Percentiles rank a stretch among this genome's conserved stretches.
phyloP scores from a whole-genome alignment of 1,140 invertebrate species.

The Patella vulgata region DNA sequence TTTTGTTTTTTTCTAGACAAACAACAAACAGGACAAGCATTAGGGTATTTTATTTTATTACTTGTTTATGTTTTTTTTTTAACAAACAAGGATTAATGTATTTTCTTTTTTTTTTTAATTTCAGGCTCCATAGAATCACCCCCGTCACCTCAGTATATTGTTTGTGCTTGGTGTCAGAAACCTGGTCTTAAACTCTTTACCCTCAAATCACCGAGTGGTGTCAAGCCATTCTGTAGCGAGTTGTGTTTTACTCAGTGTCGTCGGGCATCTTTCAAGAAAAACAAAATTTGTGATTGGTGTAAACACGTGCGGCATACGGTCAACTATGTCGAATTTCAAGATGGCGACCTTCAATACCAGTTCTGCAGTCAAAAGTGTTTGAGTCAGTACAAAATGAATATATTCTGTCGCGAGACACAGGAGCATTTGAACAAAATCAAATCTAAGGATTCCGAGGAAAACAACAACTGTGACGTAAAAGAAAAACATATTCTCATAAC shows the following conservation, averaged over 20 bases:
- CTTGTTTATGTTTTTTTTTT: too few relatives aligned
- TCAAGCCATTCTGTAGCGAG: constrained; percentile 82
- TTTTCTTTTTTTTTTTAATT: constrained; percentile 3
- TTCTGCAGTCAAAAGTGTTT: constrained; percentile 86
- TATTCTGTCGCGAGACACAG: constrained; percentile 90
- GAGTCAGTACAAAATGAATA: constrained; percentile 96
- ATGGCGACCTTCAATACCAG: constrained; percentile 70
- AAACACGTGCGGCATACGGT: constrained; percentile 88
- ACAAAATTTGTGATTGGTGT: constrained; percentile 94
- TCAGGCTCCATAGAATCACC: constrained; percentile 3
- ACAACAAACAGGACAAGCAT: too few relatives aligned
- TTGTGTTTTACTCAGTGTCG: constrained; percentile 88
- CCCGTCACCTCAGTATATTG: constrained; percentile 11
- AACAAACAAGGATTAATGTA: too few relatives aligned
- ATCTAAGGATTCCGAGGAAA: constrained; percentile 65
- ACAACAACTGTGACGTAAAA: constrained; percentile 21
- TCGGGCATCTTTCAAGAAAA: constrained; percentile 87
- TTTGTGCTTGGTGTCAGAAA: constrained; percentile 71
- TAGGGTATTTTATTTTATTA: too few relatives aligned
- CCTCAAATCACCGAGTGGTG: constrained; percentile 54
- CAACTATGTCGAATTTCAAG: constrained; percentile 88
- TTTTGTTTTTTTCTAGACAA: too few relatives aligned
- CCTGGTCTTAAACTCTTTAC: constrained; percentile 66
- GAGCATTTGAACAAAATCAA: constrained; percentile 79
- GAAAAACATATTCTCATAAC: constrained; percentile 76